Base-by-base conservation (phyloP, 2,113 vertebrate genomes). In the Cinclus cinclus region DNA sequence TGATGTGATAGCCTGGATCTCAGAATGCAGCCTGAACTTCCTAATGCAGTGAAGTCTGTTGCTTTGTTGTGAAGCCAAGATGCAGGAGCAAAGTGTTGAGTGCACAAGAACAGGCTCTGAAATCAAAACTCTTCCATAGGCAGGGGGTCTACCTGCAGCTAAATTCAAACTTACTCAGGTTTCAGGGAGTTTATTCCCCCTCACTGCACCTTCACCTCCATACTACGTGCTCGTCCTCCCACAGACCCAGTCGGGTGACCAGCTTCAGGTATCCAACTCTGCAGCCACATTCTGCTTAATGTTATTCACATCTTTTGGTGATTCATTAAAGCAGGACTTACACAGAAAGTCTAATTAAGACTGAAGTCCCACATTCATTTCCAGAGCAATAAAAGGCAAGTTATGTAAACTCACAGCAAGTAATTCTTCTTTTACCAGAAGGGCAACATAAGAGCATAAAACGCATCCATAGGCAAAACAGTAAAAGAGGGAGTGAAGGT, bases 351-450 rank as follows among this genome's bases (percentile, higher is more conserved):
- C 75, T 92, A 93, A 96, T 90, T 96, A 95, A 93, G 76, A 90
- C 81, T 68, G 82, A 96, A 91, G 60, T 90, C 83, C 90, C 87
- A 88, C 76, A 69, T 75, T 95, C 42, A 79, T 87, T 90, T 94
- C 68, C 76, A 92, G 83, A 84, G 71, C 37, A 89, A 65, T 70
- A 96, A 94, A 96, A 91, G 55, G 86, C 64, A 82, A 95, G 55
- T 91, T 96, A 96, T 96, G 87, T 95, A 95, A 96, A 97, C 64
- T 94, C 16, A 5, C 42, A 95, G 84, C 96, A 94, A 95, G 93
- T 89, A 94, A 76, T 97, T 37, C 96, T 95, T 93, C 96, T 95
- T 94, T 78, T 93, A 96, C 94, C 73, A 95, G 94, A 96, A 94
- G 68, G 93, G 56, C 85, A 64, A 90, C 90, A 92, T 88, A 90